Conservation (phyloP, 2,113 vertebrate species). For the Elgaria multicarinata region DNA sequence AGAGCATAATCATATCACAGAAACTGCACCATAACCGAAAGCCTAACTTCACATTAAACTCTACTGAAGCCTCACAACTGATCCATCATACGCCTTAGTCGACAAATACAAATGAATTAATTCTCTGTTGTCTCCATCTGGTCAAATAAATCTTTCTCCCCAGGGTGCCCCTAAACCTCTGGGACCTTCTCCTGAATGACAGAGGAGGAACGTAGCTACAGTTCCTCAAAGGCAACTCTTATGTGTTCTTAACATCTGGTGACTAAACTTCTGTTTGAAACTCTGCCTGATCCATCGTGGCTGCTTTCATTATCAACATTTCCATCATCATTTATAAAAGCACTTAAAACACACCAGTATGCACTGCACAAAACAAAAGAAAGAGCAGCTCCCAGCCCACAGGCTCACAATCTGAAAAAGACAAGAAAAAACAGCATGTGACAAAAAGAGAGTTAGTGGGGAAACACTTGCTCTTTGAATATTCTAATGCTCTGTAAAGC, state of each 20-base stretch:
- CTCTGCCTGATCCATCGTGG: neutral
- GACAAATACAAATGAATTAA: neutral
- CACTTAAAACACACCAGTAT: neutral
- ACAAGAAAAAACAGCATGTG: neutral
- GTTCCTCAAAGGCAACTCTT: neutral
- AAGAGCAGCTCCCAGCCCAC: neutral
- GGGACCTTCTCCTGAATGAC: neutral
- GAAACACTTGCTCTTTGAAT: neutral
- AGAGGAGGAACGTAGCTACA: neutral
- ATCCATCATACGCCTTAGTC: neutral
- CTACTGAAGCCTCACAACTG: neutral
- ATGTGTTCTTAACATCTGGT: neutral
- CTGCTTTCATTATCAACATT: neutral
- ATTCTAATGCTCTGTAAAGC: neutral
- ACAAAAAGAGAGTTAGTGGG: neutral
- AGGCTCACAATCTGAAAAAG: neutral
- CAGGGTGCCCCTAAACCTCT: neutral
- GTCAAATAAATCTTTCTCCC: neutral
- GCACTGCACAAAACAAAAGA: neutral
- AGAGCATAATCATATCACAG: neutral
- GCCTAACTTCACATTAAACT: neutral
- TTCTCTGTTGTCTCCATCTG: slow-evolving; percentile 7
- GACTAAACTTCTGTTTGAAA: neutral
- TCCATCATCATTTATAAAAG: neutral
- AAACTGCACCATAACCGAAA: neutral